These are phyloP conservation scores for Acanthosepion lycidas DNA, from an alignment of 2,888 invertebrate species.

Conservation along the genomic window DNA sequence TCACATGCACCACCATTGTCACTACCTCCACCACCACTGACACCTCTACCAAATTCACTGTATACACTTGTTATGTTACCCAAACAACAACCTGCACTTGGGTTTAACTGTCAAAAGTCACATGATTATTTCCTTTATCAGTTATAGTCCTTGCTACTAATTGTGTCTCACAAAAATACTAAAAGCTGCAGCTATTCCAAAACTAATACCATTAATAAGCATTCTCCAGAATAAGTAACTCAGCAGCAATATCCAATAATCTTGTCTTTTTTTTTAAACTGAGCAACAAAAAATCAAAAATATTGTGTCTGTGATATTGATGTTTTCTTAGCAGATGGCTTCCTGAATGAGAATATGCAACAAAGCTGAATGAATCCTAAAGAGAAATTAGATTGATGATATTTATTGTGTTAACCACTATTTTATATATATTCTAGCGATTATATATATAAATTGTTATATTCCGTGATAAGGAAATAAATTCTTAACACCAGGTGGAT, in stretches of 20 bases:
- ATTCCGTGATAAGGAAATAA: too few relatives aligned
- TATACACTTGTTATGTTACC: constrained; percentile 6
- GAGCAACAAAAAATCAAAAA: not conserved
- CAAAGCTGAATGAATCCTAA: not conserved
- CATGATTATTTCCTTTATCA: not conserved
- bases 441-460: not conserved
- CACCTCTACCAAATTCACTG: not conserved
- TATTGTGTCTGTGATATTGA: not conserved
- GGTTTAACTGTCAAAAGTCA: constrained; percentile 33
- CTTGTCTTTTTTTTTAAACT: not conserved
- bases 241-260: not conserved
- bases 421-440: not conserved
- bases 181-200: not conserved
- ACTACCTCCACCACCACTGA: not conserved
- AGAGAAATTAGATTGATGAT: not conserved
- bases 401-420: not conserved
- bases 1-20: constrained; percentile 8
- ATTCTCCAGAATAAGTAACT: not conserved
- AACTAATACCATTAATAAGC: not conserved
- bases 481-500: too few relatives aligned
- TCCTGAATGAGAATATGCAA: not conserved
- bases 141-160: not conserved
- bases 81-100: constrained; percentile 33
- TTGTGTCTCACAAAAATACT: not conserved
- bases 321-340: not conserved